Base-by-base conservation (phyloP, 2,888 invertebrate species). In the Apeira syringaria region DNA sequence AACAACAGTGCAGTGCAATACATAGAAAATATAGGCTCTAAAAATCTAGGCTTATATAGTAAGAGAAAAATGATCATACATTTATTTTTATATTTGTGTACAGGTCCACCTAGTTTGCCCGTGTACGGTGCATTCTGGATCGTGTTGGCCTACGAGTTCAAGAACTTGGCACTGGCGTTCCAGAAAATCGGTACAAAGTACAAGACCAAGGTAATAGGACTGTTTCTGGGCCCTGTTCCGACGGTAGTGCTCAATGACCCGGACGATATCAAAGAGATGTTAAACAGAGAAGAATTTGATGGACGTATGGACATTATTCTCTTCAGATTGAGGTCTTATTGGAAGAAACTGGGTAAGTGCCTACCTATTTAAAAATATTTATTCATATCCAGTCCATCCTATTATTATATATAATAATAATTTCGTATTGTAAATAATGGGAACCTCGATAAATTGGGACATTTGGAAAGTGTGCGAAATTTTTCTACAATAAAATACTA, bases 21-120 rank as follows among this genome's bases (percentile, higher is more conserved):
- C n/a, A n/a, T n/a, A n/a, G n/a, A n/a, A n/a, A n/a, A n/a, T n/a
- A n/a, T n/a, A n/a, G n/a, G n/a, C n/a, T n/a, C n/a, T n/a, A n/a
- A n/a, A n/a, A n/a, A n/a, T n/a, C n/a, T n/a, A n/a, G n/a, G n/a
- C n/a, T n/a, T n/a, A n/a, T n/a, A n/a, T n/a, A n/a, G n/a, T n/a
- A n/a, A n/a, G n/a, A n/a, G n/a, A n/a, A n/a, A n/a, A n/a, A n/a
- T n/a, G n/a, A n/a, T n/a, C n/a, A n/a, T n/a, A n/a, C n/a, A 17
- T 6, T 17, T 17, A 2, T 5, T 17, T 17, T 7, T 20, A 7
- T 7, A 1, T 20, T 20, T 1, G 4, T 30, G 6, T 32, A 7
- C 25, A 94, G 94, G 93, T 26, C 92, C 93, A 1, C 92, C 92
- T 0, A 89, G 90, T 11, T 67, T 94, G 27, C 94, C 94, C 0